Evolutionary conservation across 2,888 invertebrate species (phyloP).

Genomic region (Agrotis ipsilon): DNA sequence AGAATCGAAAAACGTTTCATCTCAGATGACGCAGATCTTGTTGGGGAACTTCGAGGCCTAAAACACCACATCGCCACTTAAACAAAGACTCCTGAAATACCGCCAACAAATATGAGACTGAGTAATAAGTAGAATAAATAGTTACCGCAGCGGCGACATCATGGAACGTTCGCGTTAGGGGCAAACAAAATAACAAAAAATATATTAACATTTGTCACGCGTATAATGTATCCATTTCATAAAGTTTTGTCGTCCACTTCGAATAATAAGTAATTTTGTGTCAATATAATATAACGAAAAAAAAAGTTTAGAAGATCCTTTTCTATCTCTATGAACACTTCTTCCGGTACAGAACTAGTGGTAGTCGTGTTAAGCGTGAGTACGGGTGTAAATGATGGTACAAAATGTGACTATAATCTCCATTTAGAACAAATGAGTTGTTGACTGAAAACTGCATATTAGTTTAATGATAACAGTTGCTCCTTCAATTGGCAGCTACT

Average conservation of each 20-base stretch:
- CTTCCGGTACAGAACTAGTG: slow-evolving; percentile 61
- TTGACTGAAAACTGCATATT: slow-evolving; percentile 77
- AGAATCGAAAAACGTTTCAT: slow-evolving; percentile 92
- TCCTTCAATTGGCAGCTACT: slow-evolving; percentile 88
- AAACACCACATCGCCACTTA: slow-evolving; percentile 92
- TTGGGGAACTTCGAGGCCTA: slow-evolving; percentile 92
- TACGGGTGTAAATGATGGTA: slow-evolving; percentile 83
- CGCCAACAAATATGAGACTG: slow-evolving; percentile 90
- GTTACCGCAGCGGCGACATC: slow-evolving; percentile 78
- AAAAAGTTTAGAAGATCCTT: slow-evolving; percentile 62
- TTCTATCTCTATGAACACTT: slow-evolving; percentile 65
- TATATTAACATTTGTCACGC: slow-evolving; percentile 57
- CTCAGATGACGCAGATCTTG: slow-evolving; percentile 92
- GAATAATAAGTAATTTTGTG: slow-evolving; percentile 62
- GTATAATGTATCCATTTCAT: slow-evolving; percentile 60
- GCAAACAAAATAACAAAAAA: slow-evolving; percentile 72
- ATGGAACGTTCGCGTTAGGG: slow-evolving; percentile 64
- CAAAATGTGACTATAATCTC: slow-evolving; percentile 89
- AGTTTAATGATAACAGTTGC: slow-evolving; percentile 70
- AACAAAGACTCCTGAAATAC: slow-evolving; percentile 79
- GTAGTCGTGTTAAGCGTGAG: slow-evolving; percentile 58
- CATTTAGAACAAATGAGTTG: slow-evolving; percentile 74
- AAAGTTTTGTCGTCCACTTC: slow-evolving; percentile 64
- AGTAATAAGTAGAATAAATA: slow-evolving; percentile 87
- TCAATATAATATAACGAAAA: slow-evolving; percentile 61